Evolutionary conservation across 2,113 vertebrate genomes (phyloP), one percentile per base, ranked within the genome.

Genomic region (Pygoscelis antarcticus): DNA sequence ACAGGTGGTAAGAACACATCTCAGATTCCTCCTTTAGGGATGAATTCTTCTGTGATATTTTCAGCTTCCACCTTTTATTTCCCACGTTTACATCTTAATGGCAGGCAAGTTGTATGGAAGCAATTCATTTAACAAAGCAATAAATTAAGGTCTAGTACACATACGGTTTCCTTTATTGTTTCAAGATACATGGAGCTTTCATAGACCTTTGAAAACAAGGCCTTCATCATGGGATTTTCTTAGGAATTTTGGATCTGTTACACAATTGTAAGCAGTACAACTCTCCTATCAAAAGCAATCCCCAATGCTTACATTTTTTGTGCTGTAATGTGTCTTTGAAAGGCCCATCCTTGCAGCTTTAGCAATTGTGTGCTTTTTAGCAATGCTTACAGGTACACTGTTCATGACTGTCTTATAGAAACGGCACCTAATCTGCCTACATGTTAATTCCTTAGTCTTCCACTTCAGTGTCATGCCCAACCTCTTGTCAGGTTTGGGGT

Each of bases 81-180:
- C 42, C 40, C 4, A 11, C n/a, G 51, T 89, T 90, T 83, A 22
- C 18, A 55, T 86, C 54, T 51, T 58, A 66, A 52, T 46, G 27
- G 18, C 46, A 93, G 34, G 46, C 86, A 95, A 47, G 51, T 17
- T 89, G 15, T 52, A 77, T 91, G 84, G 89, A 96, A 95, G 62
- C 27, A 94, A 95, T 96, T 96, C 6, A 87, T 94, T 89, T 91
- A 70, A 70, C 51, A 77, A 69, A 95, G 82, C 25, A 86, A 80
- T 90, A 85, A 91, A 96, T 91, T 88, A 70, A 54, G 44, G 46
- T 25, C 49, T 65, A 54, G 10, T 65, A 78, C 78, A 57, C 52
- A 27, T 66, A 80, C 1, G 1, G 13, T 92, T 91, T 90, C 57
- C 71, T 72, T 93, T 93, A 93, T 70, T 87, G 51, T 71, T 95